Percentiles rank a stretch among this genome's conserved stretches.
Evolutionary conservation across 2,888 invertebrate species (phyloP).

Genomic region (Dicycla oo): DNA sequence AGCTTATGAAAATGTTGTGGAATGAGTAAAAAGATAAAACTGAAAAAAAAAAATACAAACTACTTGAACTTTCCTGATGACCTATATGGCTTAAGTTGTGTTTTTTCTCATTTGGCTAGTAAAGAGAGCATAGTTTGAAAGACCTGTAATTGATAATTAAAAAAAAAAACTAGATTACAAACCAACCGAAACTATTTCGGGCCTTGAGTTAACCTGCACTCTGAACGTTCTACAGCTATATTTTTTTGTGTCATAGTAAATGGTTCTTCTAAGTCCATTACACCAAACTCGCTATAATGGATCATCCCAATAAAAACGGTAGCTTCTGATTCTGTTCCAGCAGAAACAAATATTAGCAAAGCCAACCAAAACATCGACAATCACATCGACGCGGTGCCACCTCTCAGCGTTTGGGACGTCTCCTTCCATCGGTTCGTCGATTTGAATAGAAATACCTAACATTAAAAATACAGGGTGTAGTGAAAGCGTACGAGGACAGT

Average conservation of each 20-base stretch:
- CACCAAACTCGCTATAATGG: background rate
- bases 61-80: background rate
- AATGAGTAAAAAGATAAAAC: background rate
- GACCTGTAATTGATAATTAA: background rate
- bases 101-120: no score
- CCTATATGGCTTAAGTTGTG: background rate
- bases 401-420: constrained; percentile 72
- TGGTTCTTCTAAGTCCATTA: background rate
- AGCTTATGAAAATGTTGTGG: background rate
- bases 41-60: background rate
- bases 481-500: constrained; percentile 80
- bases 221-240: background rate
- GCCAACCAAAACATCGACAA: constrained; percentile 55
- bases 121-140: background rate
- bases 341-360: background rate
- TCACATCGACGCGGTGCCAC: constrained; percentile 62
- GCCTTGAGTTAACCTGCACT: background rate
- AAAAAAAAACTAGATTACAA: background rate
- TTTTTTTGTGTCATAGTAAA: background rate
- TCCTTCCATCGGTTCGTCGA: constrained; percentile 70
- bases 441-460: constrained; percentile 85
- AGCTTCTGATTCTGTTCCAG: background rate
- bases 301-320: background rate
- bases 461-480: constrained; percentile 84
- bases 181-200: background rate